Conservation (phyloP, 2,888 invertebrate genomes). For the Sarcophaga caerulescens region DNA sequence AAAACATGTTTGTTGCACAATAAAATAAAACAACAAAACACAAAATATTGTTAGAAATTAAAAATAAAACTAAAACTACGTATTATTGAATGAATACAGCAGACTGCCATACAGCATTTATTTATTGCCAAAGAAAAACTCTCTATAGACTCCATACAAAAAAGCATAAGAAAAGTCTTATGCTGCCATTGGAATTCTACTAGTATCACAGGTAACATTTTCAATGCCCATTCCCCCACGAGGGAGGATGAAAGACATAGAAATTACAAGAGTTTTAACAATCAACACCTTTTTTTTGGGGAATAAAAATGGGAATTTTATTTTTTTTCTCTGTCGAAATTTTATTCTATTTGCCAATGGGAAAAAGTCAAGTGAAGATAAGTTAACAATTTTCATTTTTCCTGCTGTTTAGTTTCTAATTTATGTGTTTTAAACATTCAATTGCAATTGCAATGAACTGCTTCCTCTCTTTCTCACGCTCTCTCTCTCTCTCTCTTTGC, state of each 20-base stretch:
- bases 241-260: neutral
- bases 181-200: slow-evolving; percentile 14
- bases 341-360: slow-evolving; percentile 53
- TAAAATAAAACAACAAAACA: neutral
- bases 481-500: too few species aligned
- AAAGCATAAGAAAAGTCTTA: neutral
- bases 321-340: slow-evolving; percentile 22
- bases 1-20: slow-evolving; percentile 14
- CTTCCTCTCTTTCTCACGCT: neutral
- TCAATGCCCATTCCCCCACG: neutral
- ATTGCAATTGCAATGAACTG: slow-evolving; percentile 56
- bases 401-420: slow-evolving; percentile 66
- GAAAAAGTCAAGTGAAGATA: slow-evolving; percentile 66
- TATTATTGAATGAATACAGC: slow-evolving; percentile 33
- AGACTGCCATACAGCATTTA: neutral
- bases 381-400: slow-evolving; percentile 68
- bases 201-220: slow-evolving; percentile 9
- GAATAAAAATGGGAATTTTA: slow-evolving; percentile 10
- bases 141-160: slow-evolving; percentile 34
- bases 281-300: slow-evolving; percentile 63
- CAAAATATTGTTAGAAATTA: neutral
- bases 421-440: slow-evolving; percentile 67
- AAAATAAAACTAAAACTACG: neutral
- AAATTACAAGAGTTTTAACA: slow-evolving; percentile 56
- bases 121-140: slow-evolving; percentile 11